phyloP scores from a whole-genome alignment of 2,888 invertebrate genomes.

The Melinopterus prodromus region DNA sequence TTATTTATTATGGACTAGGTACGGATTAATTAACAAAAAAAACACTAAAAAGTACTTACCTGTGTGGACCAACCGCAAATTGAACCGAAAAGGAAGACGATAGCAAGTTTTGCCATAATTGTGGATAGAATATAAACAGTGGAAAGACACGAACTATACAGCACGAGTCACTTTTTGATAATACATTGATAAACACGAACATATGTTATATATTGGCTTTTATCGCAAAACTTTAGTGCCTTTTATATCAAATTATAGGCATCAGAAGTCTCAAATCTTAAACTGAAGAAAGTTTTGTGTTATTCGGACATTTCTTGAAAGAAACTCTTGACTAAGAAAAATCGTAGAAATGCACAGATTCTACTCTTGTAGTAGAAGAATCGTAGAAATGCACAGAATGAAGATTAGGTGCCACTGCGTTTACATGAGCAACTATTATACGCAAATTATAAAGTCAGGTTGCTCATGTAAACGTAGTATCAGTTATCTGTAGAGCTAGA shows the following conservation, averaged over 20 bases:
- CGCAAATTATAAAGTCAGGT: background rate
- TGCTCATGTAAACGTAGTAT: background rate
- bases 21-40: background rate
- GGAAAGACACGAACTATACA: background rate
- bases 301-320: background rate
- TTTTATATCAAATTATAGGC: background rate
- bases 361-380: too few species aligned
- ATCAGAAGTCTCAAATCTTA: background rate
- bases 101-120: conserved; percentile 6
- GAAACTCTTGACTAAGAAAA: too few species aligned
- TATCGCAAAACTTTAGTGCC: background rate
- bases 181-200: background rate
- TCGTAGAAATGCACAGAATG: background rate
- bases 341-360: too few species aligned
- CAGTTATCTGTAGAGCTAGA: too few species aligned
- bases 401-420: background rate
- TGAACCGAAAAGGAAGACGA: background rate
- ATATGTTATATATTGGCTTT: background rate
- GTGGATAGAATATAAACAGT: background rate
- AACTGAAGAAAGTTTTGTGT: background rate
- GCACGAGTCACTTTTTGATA: background rate
- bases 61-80: conserved; percentile 24
- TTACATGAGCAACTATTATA: background rate
- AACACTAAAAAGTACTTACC: conserved; percentile 17
- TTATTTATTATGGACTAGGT: too few species aligned